Evolutionary conservation across 1,140 invertebrate species (phyloP), one percentile per base, ranked within the genome.

Genomic region (Atopsyche davidsoni): DNA sequence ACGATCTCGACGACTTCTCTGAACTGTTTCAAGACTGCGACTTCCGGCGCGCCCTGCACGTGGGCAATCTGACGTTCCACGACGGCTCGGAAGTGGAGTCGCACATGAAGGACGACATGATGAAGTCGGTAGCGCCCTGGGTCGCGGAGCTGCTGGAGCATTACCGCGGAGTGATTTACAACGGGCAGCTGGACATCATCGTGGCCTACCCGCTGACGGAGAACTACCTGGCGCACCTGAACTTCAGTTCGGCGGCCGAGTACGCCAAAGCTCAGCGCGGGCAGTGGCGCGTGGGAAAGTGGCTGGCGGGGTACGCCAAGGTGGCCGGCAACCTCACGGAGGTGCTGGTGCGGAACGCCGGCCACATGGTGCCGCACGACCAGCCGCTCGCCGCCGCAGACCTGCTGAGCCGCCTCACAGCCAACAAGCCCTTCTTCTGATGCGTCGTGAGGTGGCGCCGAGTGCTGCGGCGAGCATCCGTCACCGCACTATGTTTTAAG

Each of bases 151-250:
- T 95, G 1, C 79, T 73, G 57, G 80, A 62, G 39, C 60, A 80
- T 49, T 89, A 89, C 59, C 78, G 77, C 64, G 77, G 86, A 2
- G 69, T 87, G 3, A 75, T 87, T 40, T 93, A 91, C 63, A 90
- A 82, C 62, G 89, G 89, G 0, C 87, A 92, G 61, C 62, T 92
- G 25, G 89, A 93, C 62, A 83, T 93, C 13, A 89, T 92, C 59
- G 82, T 90, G 2, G 82, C 87, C 1, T 89, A 89, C 65, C 82
- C 87, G 0, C 60, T 86, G 22, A 89, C 87, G 0, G 76, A 83
- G 36, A 83, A 83, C 56, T 90, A 85, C 62, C 63, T 92, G 4
- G 69, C 69, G 23, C 68, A 79, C 7, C 63, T 92, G 0, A 72
- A 85, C 28, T 92, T 89, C 75, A 66, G 72, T 18, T 80, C 78